A percentile compares a stretch with the other conserved stretches of the same genome.
These are phyloP conservation scores for Lasioglossum figueresi DNA, from an alignment of 2,888 invertebrate genomes.

Conservation along the genomic window DNA sequence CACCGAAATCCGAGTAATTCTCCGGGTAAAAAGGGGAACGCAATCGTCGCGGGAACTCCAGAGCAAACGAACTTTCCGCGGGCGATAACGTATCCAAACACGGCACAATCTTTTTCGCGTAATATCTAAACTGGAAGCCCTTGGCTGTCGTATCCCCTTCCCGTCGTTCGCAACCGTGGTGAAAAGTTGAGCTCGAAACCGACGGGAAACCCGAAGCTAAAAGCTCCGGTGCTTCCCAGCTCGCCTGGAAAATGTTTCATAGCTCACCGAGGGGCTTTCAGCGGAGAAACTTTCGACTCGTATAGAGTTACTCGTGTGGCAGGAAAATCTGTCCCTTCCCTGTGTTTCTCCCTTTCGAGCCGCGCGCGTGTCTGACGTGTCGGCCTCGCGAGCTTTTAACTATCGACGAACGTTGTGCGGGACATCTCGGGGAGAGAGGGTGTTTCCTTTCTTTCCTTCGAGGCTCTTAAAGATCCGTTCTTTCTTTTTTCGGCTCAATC, in stretches of 20 bases:
- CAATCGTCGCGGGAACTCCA: neutral
- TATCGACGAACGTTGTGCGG: neutral
- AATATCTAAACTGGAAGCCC: slow-evolving; percentile 28
- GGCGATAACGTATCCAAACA: slow-evolving; percentile 20
- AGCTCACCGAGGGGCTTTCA: slow-evolving; percentile 56
- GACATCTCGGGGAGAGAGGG: neutral
- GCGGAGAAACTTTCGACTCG: slow-evolving; percentile 46
- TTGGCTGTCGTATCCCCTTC: slow-evolving; percentile 13
- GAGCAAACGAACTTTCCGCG: slow-evolving; percentile 13
- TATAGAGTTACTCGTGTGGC: slow-evolving; percentile 55
- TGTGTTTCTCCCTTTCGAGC: slow-evolving; percentile 26
- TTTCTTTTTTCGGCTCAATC: neutral
- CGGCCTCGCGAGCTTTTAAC: slow-evolving; percentile 10
- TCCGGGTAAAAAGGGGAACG: neutral
- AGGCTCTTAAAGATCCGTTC: neutral
- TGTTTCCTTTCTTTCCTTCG: neutral
- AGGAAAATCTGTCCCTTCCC: slow-evolving; percentile 45
- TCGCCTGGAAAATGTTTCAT: slow-evolving; percentile 55
- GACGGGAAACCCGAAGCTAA: slow-evolving; percentile 59
- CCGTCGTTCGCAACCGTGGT: slow-evolving; percentile 18
- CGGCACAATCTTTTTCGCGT: slow-evolving; percentile 37
- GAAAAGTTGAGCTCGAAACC: slow-evolving; percentile 60
- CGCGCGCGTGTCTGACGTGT: slow-evolving; percentile 9
- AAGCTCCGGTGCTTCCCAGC: slow-evolving; percentile 53
- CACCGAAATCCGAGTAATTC: neutral